These are phyloP conservation scores for Yponomeuta cagnagella DNA, from an alignment of 2,888 invertebrate species.

Conservation along the genomic window DNA sequence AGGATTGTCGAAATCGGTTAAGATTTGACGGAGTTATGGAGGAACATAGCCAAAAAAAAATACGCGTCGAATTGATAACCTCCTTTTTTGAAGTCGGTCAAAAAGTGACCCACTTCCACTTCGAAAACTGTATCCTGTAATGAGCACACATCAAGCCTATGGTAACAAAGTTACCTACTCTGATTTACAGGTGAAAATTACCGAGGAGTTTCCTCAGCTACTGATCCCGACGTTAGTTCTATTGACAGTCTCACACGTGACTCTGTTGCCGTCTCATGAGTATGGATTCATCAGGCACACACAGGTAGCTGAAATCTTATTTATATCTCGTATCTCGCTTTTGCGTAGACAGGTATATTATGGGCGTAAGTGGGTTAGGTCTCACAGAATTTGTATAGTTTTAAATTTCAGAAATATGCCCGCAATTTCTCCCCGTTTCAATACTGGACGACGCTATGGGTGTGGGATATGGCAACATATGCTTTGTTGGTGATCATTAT, in stretches of 20 bases:
- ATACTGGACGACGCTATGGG: slow-evolving; percentile 40
- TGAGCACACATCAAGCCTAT: too few relatives aligned
- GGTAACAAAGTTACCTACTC: too few relatives aligned
- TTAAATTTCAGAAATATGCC: slow-evolving; percentile 40
- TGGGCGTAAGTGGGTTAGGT: neutral
- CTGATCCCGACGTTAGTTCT: slow-evolving; percentile 53
- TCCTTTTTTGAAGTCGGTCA: too few relatives aligned
- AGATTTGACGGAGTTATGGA: too few relatives aligned
- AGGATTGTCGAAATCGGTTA: too few relatives aligned
- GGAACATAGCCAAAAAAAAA: too few relatives aligned
- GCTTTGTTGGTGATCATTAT: slow-evolving; percentile 42
- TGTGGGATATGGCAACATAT: slow-evolving; percentile 31
- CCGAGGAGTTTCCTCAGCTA: slow-evolving; percentile 35
- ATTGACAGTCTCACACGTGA: slow-evolving; percentile 52
- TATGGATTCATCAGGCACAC: slow-evolving; percentile 51
- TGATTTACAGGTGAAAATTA: too few relatives aligned
- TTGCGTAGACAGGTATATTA: too few relatives aligned
- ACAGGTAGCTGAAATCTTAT: slow-evolving; percentile 36
- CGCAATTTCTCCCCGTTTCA: slow-evolving; percentile 49
- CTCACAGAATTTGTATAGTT: neutral
- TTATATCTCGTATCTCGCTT: too few relatives aligned
- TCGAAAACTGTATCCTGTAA: slow-evolving; percentile 21
- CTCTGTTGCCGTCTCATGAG: slow-evolving; percentile 53
- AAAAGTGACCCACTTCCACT: neutral
- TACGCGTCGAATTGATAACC: too few relatives aligned